Evolutionary conservation across 30 jellyfish, hydroid and myxozoan genomes (phyloP).

Genomic region (Pelagia noctiluca): DNA sequence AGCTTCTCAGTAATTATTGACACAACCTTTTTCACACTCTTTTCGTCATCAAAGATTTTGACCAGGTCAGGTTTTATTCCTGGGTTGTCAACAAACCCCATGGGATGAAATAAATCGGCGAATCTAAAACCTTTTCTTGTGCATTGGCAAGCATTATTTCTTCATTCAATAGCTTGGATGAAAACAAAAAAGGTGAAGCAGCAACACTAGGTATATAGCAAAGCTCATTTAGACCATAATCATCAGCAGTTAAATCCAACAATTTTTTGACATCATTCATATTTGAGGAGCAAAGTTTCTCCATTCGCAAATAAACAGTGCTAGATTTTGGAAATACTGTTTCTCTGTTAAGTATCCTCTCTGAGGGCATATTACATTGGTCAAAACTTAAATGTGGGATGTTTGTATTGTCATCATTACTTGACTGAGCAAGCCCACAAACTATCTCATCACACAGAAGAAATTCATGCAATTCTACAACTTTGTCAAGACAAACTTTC

Average conservation of each 20-base stretch:
- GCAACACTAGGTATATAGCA: slow-evolving; percentile 5
- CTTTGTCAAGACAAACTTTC: not conserved
- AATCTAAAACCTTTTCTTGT: not conserved
- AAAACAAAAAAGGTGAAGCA: not conserved
- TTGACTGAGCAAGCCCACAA: slow-evolving; percentile 34
- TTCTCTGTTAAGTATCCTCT: not conserved
- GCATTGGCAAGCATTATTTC: not conserved
- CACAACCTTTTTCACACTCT: not conserved
- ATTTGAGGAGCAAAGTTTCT: slow-evolving; percentile 1
- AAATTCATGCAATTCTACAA: slow-evolving; percentile 19
- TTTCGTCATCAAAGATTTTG: not conserved
- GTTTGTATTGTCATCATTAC: not conserved
- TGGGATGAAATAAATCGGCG: not conserved
- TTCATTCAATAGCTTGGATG: not conserved
- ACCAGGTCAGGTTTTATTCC: not conserved
- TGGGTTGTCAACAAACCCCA: not conserved
- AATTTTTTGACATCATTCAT: not conserved
- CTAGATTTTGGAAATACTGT: not conserved
- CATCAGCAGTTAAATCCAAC: not conserved
- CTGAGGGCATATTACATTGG: slow-evolving; percentile 7
- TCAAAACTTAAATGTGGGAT: not conserved
- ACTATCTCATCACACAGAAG: slow-evolving; percentile 41
- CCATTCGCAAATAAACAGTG: not conserved
- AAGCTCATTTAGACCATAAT: slow-evolving; percentile 5
- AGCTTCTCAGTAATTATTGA: not conserved